Evolutionary conservation across 1,140 invertebrate genomes (phyloP).

Genomic region (Neuroterus valhalla): DNA sequence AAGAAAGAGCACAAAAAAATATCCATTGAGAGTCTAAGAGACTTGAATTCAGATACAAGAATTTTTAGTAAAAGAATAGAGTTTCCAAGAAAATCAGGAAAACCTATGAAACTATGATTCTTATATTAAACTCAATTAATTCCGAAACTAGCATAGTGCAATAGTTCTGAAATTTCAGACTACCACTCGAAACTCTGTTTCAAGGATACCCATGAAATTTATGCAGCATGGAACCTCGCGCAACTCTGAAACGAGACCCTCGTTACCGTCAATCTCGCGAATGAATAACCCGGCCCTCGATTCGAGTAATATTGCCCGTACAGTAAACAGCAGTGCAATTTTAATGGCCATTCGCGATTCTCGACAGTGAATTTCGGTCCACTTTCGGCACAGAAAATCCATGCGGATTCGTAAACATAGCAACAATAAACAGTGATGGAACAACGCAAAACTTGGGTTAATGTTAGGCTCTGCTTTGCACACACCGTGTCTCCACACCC

Average conservation of each 20-base stretch:
- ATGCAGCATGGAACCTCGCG: constrained; percentile 2
- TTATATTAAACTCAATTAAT: constrained; percentile 8
- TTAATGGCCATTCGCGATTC: not conserved
- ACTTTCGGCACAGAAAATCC: not conserved
- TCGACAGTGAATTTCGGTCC: not conserved
- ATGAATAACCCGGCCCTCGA: constrained; percentile 8
- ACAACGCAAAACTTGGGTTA: not conserved
- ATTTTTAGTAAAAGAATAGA: no score
- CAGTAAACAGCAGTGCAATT: constrained; percentile 4
- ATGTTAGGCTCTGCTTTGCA: not conserved
- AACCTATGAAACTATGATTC: no score
- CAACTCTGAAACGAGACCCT: constrained; percentile 2
- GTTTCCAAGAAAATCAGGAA: no score
- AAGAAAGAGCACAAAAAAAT: no score
- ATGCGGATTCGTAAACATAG: not conserved
- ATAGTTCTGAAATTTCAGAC: no score
- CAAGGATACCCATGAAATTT: constrained; percentile 15
- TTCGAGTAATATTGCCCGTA: constrained; percentile 5
- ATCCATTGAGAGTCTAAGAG: no score
- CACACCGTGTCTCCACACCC: not conserved
- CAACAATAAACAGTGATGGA: not conserved
- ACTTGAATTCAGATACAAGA: no score
- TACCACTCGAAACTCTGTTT: constrained; percentile 1
- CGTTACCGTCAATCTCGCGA: constrained; percentile 18
- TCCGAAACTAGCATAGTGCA: not conserved